These are phyloP conservation scores for Opisthograptis luteolata DNA, from an alignment of 2,888 invertebrate species.

Conservation along the genomic window DNA sequence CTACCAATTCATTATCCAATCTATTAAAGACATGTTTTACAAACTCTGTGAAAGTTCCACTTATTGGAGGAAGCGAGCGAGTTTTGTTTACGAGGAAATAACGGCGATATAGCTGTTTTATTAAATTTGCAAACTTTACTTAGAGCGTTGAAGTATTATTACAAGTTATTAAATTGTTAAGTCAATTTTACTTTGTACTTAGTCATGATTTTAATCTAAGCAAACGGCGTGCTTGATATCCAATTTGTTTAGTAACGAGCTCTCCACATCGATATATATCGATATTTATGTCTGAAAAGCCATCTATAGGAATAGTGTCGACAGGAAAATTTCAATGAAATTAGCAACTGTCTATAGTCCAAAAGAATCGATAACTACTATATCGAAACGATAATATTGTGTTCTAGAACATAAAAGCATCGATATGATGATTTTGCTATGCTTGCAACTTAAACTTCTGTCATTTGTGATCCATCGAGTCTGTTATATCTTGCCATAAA, in stretches of 20 bases:
- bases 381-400: no score
- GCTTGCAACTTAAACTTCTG: no score
- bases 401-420: no score
- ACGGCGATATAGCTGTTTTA: constrained; percentile 25
- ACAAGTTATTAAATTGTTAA: constrained; percentile 28
- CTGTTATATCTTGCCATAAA: no score
- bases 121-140: constrained; percentile 29
- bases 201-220: constrained; percentile 15
- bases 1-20: no score
- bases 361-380: no score
- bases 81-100: constrained; percentile 13
- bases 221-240: constrained; percentile 10
- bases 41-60: constrained; percentile 25
- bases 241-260: constrained; percentile 16
- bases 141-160: constrained; percentile 14
- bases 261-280: constrained; percentile 1
- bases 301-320: no score
- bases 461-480: no score
- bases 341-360: no score
- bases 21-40: constrained; percentile 4
- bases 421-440: no score
- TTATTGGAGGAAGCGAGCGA: constrained; percentile 12
- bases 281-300: no score
- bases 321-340: no score
- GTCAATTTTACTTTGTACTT: constrained; percentile 19